Base-by-base conservation (phyloP, 2,888 invertebrate genomes). In the Dinocampus coccinellae region DNA sequence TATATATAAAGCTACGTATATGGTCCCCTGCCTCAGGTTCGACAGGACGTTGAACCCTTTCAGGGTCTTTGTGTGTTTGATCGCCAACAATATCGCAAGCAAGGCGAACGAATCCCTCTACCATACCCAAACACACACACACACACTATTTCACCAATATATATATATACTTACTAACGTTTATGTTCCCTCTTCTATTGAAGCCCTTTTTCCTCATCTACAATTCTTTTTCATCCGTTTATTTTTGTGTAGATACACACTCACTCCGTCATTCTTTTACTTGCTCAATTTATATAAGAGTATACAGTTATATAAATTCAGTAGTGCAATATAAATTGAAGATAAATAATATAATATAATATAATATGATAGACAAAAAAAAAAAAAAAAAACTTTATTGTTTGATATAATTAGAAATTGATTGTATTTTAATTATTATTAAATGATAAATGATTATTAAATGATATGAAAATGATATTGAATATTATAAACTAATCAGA, bases 11-110 rank as follows among this genome's bases (percentile, higher is more conserved):
- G 26, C 55, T 26, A 11, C 11, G 55, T 55, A 55, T 55, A 55
- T 55, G 47, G 47, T 39, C 33, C 36, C 52, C 39, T 57, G 13
- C 29, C 39, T 34, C 22, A 53, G 55, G 55, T 24, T 55, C 55
- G 55, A 55, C 55, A 55, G 55, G 55, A 24, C 55, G 26, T 55
- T 55, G 55, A 55, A 55, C 55, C 55, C n/a, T 26, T 55, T 1
- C 26, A 24, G 24, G 55, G 55, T 26, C 55, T 55, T 55, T 55
- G 55, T 55, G 55, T 55, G 55, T 55, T 55, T 55, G 55, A 55
- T 55, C 55, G 26, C 55, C 55, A 55, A 26, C 24, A 55, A 53
- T 39, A 39, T 53, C 52, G 52, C 39, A 20, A 24, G 52, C 52
- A 53, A 53, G 52, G 16, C 20, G 52, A 53, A 53, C 52, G 24